A percentile compares a stretch with the other conserved stretches of the same genome.
Conservation (phyloP, 2,797 vertebrate genomes). For the Sebastes taczanowskii region DNA sequence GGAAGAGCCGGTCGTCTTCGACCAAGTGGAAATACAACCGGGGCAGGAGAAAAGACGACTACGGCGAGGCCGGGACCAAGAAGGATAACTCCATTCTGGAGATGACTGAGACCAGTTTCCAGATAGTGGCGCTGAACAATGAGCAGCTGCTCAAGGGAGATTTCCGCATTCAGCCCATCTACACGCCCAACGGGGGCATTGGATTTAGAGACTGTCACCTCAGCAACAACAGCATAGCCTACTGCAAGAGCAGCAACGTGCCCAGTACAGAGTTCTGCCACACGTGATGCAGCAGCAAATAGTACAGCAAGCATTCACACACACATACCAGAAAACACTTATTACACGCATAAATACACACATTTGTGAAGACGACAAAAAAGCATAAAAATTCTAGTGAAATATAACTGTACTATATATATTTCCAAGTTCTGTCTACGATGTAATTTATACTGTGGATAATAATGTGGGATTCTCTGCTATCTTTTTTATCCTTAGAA, state of each 20-base stretch:
- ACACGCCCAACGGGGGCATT: conserved; percentile 97
- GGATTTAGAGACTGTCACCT: conserved; percentile 98
- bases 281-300: conserved; percentile 87
- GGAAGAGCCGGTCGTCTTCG: conserved; percentile 92
- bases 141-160: conserved; percentile 99
- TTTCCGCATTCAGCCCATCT: conserved; percentile 99
- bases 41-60: conserved; percentile 99
- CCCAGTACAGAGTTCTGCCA: conserved; percentile 97
- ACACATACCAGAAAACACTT: conserved; percentile 31
- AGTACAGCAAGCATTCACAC: conserved; percentile 36
- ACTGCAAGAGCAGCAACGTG: conserved; percentile 96
- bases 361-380: conserved; percentile 75
- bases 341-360: conserved; percentile 52
- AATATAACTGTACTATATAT: conserved; percentile 85
- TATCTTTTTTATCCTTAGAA: conserved; percentile 98
- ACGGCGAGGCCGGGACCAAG: conserved; percentile 98
- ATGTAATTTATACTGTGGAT: conserved; percentile 99
- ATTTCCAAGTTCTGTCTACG: conserved; percentile 90
- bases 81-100: conserved; percentile 99
- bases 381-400: conserved; percentile 74
- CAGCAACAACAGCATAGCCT: conserved; percentile 96
- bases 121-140: conserved; percentile 99
- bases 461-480: conserved; percentile 96
- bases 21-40: conserved; percentile 98
- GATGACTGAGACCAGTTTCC: conserved; percentile 99